Base-by-base conservation (phyloP, 2,797 vertebrate genomes). In the Aplochiton taeniatus region DNA sequence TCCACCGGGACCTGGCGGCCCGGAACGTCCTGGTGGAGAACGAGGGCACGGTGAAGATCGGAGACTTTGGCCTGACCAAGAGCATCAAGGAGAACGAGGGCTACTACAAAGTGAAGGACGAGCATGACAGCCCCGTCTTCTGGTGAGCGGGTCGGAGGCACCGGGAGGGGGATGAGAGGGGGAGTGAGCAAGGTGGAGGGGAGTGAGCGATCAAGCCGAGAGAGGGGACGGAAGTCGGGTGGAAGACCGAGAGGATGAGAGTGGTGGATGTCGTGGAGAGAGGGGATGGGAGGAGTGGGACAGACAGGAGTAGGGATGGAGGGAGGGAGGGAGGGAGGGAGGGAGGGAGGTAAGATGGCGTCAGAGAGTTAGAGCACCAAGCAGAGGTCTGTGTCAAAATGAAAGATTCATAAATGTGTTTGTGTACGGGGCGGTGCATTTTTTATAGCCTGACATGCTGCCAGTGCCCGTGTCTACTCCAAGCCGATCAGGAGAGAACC, bases 41-140 rank as follows among this genome's bases (percentile, higher is more conserved):
- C 0, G 95, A 96, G 81, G 91, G 89, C 71, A 94, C 93, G 1
- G 97, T 99, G 74, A 99, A 99, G 90, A 99, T 99, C 0, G 98
- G 96, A 46, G 98, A 99, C 75, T 99, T 99, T 0, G 97, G 98
- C 5, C 92, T 99, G 74, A 98, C 98, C 58, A 99, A 99, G 87
- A 94, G 94, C 56, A 98, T 99, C 20, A 96, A 98, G 81, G 95
- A 96, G 0, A 95, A 96, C 0, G 94, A 98, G 75, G 96, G 96
- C 8, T 99, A 99, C 78, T 99, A 99, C 90, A 98, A 92, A 0
- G 96, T 98, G 70, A 98, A 96, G 68, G 97, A 99, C 0, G 96
- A 98, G 66, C 90, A 93, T 0, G 96, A 97, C 80, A 98, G 97
- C 80, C 98, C 98, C 0, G 96, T 99, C 0, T 99, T 97, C 78